Evolutionary conservation across 2,888 invertebrate species (phyloP), one percentile per base, ranked within the genome.

Genomic region (Agrotis segetum): DNA sequence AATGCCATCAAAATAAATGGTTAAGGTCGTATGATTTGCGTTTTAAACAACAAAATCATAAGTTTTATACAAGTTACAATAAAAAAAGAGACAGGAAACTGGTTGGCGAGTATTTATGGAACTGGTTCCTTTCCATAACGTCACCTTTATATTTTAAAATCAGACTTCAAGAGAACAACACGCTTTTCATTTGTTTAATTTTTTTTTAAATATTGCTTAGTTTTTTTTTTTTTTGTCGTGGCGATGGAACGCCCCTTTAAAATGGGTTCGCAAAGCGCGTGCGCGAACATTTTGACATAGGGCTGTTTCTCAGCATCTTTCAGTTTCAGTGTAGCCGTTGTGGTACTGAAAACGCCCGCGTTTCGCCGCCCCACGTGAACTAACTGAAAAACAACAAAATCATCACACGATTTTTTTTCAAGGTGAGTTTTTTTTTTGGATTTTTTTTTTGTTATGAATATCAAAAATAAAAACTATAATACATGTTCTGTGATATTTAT

Each of bases 211-310:
- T n/a, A n/a, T n/a, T n/a, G n/a, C 29, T 58, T 11, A 47, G 7
- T 53, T 2, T 17, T n/a, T 13, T 44, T 67, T 62, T 55, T 47
- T 55, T 58, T 68, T 40, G 66, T 74, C 80, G 87, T 63, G 29
- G 11, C 47, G 61, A 50, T 64, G 71, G 67, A 85, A 87, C 77
- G 70, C 47, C 53, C 21, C 79, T 73, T 84, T 85, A 86, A 79
- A 79, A 53, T 56, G 40, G 59, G 69, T 74, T 56, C 19, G 29
- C 1, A 66, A 44, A 55, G 80, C 91, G 92, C 92, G 87, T 90
- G 92, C 91, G 92, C 86, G 86, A 77, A 83, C 73, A 82, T 87
- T 89, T 87, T 87, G 88, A 88, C 86, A 88, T 87, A 85, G 79
- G 76, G 71, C 60, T 70, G 74, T 74, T 63, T 47, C 69, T 61